A percentile compares a stretch with the other conserved stretches of the same genome.
Conservation (phyloP, 2,113 vertebrate genomes). For the Orthonyx spaldingii region DNA sequence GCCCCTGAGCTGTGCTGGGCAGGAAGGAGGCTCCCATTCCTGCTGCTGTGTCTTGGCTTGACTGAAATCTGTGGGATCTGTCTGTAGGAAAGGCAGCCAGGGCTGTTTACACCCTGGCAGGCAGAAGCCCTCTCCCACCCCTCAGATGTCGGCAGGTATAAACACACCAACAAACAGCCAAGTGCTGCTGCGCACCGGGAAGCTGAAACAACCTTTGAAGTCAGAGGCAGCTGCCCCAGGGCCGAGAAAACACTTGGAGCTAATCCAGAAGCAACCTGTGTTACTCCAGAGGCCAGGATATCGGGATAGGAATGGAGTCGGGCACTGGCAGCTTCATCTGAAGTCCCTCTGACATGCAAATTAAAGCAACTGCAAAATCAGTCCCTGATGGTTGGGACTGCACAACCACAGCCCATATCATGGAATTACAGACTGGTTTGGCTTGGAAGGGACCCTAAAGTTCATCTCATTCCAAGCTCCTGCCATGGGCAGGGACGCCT, state of each 20-base stretch:
- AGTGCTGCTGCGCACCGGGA: background rate
- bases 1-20: background rate
- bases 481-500: background rate
- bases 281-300: background rate
- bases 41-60: background rate
- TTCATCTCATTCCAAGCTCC: background rate
- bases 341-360: background rate
- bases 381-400: background rate
- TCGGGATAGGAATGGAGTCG: background rate
- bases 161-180: slow-evolving; percentile 25
- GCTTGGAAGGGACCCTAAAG: background rate
- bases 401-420: accelerated
- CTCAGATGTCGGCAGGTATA: slow-evolving; percentile 20
- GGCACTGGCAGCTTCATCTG: background rate
- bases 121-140: slow-evolving; percentile 37
- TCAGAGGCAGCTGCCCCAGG: background rate
- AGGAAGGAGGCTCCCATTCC: background rate
- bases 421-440: background rate
- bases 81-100: background rate
- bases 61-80: background rate
- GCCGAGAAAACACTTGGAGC: slow-evolving; percentile 20
- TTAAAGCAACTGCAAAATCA: background rate
- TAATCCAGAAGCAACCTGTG: background rate
- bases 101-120: slow-evolving; percentile 49
- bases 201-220: slow-evolving; percentile 42